phyloP scores from a whole-genome alignment of 2,113 vertebrate genomes.

The Chiloscyllium plagiosum region DNA sequence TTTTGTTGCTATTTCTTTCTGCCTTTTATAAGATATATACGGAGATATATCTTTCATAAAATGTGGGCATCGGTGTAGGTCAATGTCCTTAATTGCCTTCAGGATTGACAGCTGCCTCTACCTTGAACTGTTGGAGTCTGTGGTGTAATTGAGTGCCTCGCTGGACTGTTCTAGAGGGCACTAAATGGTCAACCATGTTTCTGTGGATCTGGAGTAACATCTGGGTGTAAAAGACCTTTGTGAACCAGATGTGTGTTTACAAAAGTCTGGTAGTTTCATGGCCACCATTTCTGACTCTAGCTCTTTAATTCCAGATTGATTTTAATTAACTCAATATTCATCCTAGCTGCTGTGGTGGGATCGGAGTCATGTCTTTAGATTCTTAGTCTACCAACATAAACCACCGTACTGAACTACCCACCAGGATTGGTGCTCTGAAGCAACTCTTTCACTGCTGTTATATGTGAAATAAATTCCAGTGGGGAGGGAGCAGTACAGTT shows the following conservation, averaged over 20 bases:
- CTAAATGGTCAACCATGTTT: background rate
- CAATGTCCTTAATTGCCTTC: background rate
- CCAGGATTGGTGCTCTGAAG: background rate
- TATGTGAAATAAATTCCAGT: background rate
- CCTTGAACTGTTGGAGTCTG: background rate
- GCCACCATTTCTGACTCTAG: background rate
- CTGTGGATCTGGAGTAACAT: background rate
- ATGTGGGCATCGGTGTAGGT: background rate
- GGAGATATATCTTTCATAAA: background rate
- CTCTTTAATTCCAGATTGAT: background rate
- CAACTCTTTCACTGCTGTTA: background rate
- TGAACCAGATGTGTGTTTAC: background rate
- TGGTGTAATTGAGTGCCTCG: background rate
- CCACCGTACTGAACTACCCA: background rate
- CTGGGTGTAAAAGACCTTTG: background rate
- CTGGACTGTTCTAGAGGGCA: too few species aligned
- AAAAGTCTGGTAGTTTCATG: background rate
- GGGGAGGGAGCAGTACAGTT: background rate
- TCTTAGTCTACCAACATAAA: too few species aligned
- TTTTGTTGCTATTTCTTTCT: background rate
- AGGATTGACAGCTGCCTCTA: background rate
- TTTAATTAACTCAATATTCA: background rate
- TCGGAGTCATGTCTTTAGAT: background rate
- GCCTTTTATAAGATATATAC: background rate
- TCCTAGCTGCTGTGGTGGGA: background rate